Base-by-base conservation (phyloP, 2,797 vertebrate species). In the Amblyopsis hoosieri region DNA sequence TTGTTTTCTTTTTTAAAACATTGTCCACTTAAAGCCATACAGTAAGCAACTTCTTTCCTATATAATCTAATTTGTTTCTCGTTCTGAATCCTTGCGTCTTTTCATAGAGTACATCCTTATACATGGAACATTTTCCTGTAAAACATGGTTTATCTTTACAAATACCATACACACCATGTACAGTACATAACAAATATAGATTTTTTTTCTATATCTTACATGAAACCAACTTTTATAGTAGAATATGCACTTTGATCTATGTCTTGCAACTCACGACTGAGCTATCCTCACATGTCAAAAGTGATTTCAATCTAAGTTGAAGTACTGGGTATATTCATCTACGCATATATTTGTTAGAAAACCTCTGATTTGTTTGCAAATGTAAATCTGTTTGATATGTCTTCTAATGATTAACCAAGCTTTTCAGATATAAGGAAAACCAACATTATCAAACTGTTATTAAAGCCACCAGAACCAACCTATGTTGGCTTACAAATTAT, bases 101-200 rank as follows among this genome's bases (percentile, higher is more conserved):
- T 82, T 84, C 78, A 78, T 11, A 37, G 7, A 6, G 56, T 76
- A 80, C 77, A 84, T 78, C 81, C 82, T 84, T 75, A 31, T 74
- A 88, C 71, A 87, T 79, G 49, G 78, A 88, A 83, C 65, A 64
- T 84, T 64, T 74, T 87, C 76, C 87, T 82, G 85, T 87, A 87
- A 87, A 90, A 90, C 87, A 81, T 83, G 84, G 84, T 89, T 84
- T 66, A 79, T 88, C 84, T 91, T 88, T 90, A 89, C 88, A 91
- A 91, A 91, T 90, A 90, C 88, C 87, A 87, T 90, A 91, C 87
- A 90, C 82, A 84, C 83, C 89, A 90, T 90, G 88, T 91, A 91
- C 84, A 90, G 81, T 89, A 90, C 86, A 90, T 89, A 89, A 89
- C 88, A 90, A 91, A 91, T 91, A 91, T 91, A 91, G 86, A 91